These are phyloP conservation scores for Notothenia rossii DNA, from an alignment of 2,113 vertebrate genomes.

Conservation along the genomic window DNA sequence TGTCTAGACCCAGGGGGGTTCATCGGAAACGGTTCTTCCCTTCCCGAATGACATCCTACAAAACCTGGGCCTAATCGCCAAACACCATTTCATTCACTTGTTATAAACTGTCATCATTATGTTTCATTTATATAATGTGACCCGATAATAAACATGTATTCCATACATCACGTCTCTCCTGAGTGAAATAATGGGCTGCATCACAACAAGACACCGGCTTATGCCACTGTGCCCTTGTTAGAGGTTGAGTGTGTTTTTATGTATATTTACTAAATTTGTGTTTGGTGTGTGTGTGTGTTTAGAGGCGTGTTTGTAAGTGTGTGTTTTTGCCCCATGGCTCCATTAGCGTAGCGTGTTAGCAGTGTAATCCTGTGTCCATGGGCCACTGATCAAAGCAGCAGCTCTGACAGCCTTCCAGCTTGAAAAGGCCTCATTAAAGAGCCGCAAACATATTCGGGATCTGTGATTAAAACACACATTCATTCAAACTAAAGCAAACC, in stretches of 20 bases:
- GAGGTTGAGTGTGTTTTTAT: constrained; percentile 1
- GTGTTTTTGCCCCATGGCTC: constrained; percentile 46
- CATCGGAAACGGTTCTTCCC: too few species aligned
- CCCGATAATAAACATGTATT: too few species aligned
- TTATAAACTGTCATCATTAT: too few species aligned
- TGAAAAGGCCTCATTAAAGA: constrained; percentile 69
- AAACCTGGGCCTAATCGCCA: too few species aligned
- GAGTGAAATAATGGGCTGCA: constrained; percentile 34
- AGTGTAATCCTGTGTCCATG: constrained; percentile 57
- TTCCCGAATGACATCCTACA: too few species aligned
- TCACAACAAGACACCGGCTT: constrained; percentile 30
- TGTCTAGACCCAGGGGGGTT: too few species aligned
- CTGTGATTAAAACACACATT: constrained; percentile 62
- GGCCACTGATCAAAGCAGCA: constrained; percentile 75
- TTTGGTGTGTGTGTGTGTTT: not conserved
- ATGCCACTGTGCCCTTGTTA: constrained; percentile 36
- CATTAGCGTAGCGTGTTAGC: constrained; percentile 67
- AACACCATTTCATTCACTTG: too few species aligned
- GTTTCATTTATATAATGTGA: too few species aligned
- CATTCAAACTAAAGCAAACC: constrained; percentile 34
- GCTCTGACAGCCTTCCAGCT: constrained; percentile 63
- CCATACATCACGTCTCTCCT: too few species aligned
- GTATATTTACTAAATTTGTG: constrained; percentile 35
- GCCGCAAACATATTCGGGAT: constrained; percentile 45
- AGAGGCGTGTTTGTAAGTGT: constrained; percentile 10